Conservation (phyloP, 2,888 invertebrate species). For the Temnothorax rugatulus region DNA sequence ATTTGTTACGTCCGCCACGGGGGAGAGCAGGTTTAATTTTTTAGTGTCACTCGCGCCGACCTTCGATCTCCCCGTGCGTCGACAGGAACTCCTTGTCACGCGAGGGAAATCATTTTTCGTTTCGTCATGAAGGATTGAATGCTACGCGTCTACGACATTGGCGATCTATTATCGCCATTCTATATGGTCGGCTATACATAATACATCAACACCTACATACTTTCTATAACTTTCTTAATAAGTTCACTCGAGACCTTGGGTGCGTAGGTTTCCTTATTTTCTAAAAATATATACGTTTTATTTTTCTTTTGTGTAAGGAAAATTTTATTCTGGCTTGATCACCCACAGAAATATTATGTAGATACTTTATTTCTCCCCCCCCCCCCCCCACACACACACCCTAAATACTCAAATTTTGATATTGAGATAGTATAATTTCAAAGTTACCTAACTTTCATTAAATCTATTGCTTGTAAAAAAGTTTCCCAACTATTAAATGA, state of each 20-base stretch:
- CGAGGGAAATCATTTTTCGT: conserved; percentile 62
- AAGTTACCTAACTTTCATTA: neutral
- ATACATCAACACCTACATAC: conserved; percentile 14
- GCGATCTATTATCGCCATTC: conserved; percentile 58
- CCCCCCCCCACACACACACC: too few relatives aligned
- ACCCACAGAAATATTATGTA: neutral
- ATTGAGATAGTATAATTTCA: neutral
- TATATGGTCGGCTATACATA: conserved; percentile 26
- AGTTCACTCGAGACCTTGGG: too few relatives aligned
- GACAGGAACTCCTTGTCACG: conserved; percentile 57
- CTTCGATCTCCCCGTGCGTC: conserved; percentile 46
- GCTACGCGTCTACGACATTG: conserved; percentile 27
- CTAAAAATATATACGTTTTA: too few relatives aligned
- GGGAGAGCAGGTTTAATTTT: conserved; percentile 55
- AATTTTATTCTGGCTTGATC: neutral
- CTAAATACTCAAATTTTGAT: neutral
- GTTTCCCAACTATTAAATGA: neutral
- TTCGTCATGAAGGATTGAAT: conserved; percentile 54
- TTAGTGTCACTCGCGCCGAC: conserved; percentile 48
- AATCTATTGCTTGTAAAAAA: neutral
- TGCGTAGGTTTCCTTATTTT: too few relatives aligned
- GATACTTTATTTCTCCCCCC: neutral
- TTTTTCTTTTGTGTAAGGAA: neutral
- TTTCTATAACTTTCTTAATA: conserved; percentile 12
- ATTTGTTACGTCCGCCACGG: conserved; percentile 14